Evolutionary conservation across 2,797 vertebrate genomes (phyloP).

Genomic region (Oophaga sylvatica): DNA sequence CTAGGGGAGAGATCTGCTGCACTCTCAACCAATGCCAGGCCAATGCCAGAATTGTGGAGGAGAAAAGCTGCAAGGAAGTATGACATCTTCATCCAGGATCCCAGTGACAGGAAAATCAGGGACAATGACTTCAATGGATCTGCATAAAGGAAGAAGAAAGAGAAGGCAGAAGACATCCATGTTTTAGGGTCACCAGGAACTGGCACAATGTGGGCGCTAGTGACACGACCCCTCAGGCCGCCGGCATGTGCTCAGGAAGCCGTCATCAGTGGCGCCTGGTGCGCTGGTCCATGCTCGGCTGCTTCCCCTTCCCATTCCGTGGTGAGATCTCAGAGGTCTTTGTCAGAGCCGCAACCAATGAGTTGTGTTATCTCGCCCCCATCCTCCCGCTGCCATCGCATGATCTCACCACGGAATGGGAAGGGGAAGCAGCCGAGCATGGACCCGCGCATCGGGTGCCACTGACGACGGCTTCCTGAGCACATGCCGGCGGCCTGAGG

Average conservation of each 20-base stretch:
- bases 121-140: constrained; percentile 80
- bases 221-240: too few relatives aligned
- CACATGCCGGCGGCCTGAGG: background rate
- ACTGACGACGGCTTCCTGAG: constrained; percentile 2
- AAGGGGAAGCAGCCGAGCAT: constrained; percentile 19
- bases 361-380: background rate
- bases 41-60: constrained; percentile 51
- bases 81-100: constrained; percentile 77
- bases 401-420: constrained; percentile 34
- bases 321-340: constrained; percentile 20
- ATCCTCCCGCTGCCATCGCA: background rate
- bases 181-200: background rate
- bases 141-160: constrained; percentile 54
- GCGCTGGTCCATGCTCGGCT: constrained; percentile 17
- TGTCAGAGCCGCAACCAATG: background rate
- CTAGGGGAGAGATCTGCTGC: too few relatives aligned
- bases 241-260: background rate
- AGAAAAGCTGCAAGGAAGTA: constrained; percentile 83
- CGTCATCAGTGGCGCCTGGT: constrained; percentile 13
- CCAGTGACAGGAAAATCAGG: constrained; percentile 86
- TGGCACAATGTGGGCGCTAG: background rate
- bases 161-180: background rate
- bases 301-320: constrained; percentile 24
- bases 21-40: too few relatives aligned
- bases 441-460: constrained; percentile 29